Conservation (phyloP, 2,113 vertebrate genomes). For the Cryptotis parvus region DNA sequence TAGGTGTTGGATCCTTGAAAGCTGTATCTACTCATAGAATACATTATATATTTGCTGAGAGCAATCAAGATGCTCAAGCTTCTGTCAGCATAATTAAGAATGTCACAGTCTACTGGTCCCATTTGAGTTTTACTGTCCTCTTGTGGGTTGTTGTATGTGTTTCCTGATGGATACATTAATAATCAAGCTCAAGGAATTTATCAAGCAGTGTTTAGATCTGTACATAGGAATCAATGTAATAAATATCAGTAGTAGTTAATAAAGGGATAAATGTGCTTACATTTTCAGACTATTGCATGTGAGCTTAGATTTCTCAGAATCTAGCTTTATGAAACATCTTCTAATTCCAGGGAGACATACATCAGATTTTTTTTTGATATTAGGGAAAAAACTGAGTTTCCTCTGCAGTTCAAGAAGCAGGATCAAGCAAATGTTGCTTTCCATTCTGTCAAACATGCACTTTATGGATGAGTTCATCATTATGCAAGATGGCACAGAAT, state of each 20-base stretch:
- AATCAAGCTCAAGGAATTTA: background rate
- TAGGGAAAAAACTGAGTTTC: background rate
- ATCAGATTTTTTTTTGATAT: constrained; percentile 8
- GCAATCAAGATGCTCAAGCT: background rate
- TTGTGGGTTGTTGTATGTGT: background rate
- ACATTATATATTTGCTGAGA: constrained; percentile 10
- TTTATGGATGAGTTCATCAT: constrained; percentile 70
- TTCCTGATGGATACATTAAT: background rate
- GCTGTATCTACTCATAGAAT: background rate
- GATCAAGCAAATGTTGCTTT: constrained; percentile 32
- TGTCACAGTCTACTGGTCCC: background rate
- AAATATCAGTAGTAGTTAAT: background rate
- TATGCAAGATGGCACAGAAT: constrained; percentile 49
- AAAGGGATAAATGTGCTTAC: background rate
- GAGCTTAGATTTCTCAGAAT: constrained; percentile 14
- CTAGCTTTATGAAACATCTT: background rate
- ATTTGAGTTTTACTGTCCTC: background rate
- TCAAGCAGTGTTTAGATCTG: background rate
- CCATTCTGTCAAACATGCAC: constrained; percentile 16
- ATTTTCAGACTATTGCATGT: background rate
- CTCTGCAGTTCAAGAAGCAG: background rate
- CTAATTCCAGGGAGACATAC: background rate
- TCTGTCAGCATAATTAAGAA: background rate
- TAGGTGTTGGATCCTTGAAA: background rate
- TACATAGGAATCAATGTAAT: constrained; percentile 9